phyloP scores from a whole-genome alignment of 2,113 vertebrate species.

The Lasiurus borealis region DNA sequence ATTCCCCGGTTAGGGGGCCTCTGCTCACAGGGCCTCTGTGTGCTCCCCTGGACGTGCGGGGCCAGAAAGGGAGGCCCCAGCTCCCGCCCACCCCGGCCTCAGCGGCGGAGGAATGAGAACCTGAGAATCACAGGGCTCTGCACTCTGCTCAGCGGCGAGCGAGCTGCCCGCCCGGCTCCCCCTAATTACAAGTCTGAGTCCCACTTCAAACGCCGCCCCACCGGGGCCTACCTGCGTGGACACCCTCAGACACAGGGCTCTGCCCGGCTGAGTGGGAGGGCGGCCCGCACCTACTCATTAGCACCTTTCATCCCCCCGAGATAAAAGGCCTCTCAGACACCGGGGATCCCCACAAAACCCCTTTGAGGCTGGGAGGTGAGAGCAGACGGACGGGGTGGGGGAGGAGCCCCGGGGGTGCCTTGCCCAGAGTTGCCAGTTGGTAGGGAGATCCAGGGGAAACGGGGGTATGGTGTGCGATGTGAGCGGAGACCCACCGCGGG shows the following conservation, averaged over 20 bases:
- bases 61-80: neutral
- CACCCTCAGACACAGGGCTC: neutral
- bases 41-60: neutral
- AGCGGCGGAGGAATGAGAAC: neutral
- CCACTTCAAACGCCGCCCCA: slow-evolving; percentile 57
- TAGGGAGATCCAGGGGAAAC: neutral
- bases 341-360: slow-evolving; percentile 17
- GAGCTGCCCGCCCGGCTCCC: neutral
- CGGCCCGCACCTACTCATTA: slow-evolving; percentile 64
- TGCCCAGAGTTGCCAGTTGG: neutral
- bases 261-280: slow-evolving; percentile 50
- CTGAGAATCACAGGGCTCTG: neutral
- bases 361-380: slow-evolving; percentile 56
- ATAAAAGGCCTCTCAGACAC: slow-evolving; percentile 64
- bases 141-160: neutral
- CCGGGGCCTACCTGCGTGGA: neutral
- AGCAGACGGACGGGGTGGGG: neutral
- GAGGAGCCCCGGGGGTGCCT: neutral
- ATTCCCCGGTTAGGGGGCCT: neutral
- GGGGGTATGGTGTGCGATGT: neutral
- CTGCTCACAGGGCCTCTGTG: neutral
- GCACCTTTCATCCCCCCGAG: slow-evolving; percentile 74
- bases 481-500: accelerated
- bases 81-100: neutral
- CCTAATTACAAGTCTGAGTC: slow-evolving; percentile 63